Evolutionary conservation across 2,888 invertebrate genomes (phyloP), one percentile per base, ranked within the genome.

Genomic region (Ellobium chinense): DNA sequence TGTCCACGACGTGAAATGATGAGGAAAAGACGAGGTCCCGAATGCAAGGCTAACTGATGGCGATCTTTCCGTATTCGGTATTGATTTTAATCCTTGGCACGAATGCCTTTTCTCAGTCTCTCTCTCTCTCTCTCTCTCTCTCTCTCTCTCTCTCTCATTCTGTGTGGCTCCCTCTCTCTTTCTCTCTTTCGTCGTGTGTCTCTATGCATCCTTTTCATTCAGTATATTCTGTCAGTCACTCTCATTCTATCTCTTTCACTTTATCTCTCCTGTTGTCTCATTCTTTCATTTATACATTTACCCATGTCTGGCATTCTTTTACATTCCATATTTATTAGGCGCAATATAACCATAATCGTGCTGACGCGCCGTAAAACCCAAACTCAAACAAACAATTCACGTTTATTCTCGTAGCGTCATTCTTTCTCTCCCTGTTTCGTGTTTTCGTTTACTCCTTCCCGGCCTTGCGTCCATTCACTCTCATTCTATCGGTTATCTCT

Each of bases 221-320:
- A 46, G 31, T 54, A 14, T 68, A 56, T 54, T 75, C 63, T 24
- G 14, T 60, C 62, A n/a, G 39, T 77, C 68, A 56, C 39, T 69
- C 46, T 62, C 46, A 5, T 24, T 62, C 78, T 65, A 46, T 66
- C n/a, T 66, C 27, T 66, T 14, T 77, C 66, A 68, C 36, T 77
- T 34, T 66, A 18, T 66, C 66, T 34, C 58, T 56, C 66, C 31
- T 27, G 21, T 36, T 54, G 4, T 31, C 54, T 36, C 56, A 56
- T 31, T 46, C 46, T 54, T n/a, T 73, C 37, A 18, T 79, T 29
- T 62, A 5, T 72, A 62, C 46, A n/a, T 54, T 29, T 63, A 21
- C 39, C 62, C 58, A n/a, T 66, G 37, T 69, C 60, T 37, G 18
- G 36, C 21, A 24, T 39, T 39, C 62, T 70, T 24, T 70, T 39